Evolutionary conservation across 23 tunicate genomes (phyloP).

Genomic region (Phallusia fumigata): DNA sequence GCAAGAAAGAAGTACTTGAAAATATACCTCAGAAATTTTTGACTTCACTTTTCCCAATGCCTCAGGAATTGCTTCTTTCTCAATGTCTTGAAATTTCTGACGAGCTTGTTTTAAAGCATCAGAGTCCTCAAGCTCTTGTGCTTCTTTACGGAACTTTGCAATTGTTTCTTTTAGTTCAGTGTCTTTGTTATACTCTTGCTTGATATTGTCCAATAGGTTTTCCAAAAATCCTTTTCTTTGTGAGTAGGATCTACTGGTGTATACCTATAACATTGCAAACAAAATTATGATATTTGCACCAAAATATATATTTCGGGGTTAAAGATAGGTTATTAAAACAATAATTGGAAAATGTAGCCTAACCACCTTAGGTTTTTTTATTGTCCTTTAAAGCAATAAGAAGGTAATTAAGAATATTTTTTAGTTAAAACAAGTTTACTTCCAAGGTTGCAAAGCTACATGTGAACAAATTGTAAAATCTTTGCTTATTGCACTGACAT

Average conservation of each 20-base stretch:
- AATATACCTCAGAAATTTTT: conserved; percentile 88
- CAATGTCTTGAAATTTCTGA: conserved; percentile 74
- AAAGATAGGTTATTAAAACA: too few relatives aligned
- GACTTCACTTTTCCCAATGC: conserved; percentile 71
- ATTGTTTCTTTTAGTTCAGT: conserved; percentile 78
- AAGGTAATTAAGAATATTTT: too few relatives aligned
- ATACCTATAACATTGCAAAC: not conserved
- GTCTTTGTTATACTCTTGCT: conserved; percentile 85
- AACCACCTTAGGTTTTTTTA: too few relatives aligned
- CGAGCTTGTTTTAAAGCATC: conserved; percentile 85
- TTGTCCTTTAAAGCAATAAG: too few relatives aligned
- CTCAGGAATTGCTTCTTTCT: conserved; percentile 62
- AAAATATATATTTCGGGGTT: not conserved
- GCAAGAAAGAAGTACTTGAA: not conserved
- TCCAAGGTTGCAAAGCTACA: too few relatives aligned
- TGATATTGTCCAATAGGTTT: conserved; percentile 65
- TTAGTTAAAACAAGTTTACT: too few relatives aligned
- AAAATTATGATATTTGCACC: not conserved
- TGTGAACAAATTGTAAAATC: too few relatives aligned
- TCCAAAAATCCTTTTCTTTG: conserved; percentile 66
- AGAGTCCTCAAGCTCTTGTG: conserved; percentile 90
- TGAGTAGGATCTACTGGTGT: not conserved
- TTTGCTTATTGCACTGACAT: too few relatives aligned
- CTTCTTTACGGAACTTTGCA: conserved; percentile 80
- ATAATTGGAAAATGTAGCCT: too few relatives aligned